Conservation (phyloP, 1,140 invertebrate species). For the Drosophila takahashii region DNA sequence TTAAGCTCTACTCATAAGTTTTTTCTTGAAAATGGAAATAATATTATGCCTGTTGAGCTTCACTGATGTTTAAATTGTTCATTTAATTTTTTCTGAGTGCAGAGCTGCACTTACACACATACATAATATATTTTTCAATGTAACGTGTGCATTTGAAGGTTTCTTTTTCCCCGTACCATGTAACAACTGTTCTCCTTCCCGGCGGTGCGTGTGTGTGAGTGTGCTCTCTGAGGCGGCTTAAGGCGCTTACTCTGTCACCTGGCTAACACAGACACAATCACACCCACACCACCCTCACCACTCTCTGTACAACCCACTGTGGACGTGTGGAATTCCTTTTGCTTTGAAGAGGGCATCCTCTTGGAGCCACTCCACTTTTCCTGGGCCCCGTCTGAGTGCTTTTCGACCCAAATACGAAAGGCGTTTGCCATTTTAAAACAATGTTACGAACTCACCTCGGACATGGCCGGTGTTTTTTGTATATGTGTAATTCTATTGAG, state of each 20-base stretch:
- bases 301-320: neutral
- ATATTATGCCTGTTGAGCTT: no score
- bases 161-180: conserved; percentile 36
- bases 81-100: neutral
- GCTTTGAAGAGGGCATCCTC: conserved; percentile 22
- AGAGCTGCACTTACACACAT: conserved; percentile 5
- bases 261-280: conserved; percentile 53
- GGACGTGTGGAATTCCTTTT: conserved; percentile 20
- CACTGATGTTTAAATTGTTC: neutral
- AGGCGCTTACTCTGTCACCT: conserved; percentile 80
- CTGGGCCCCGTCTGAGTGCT: conserved; percentile 64
- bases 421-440: conserved; percentile 64
- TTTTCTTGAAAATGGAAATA: no score
- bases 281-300: neutral
- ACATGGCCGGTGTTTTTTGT: conserved; percentile 4
- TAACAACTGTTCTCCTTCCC: conserved; percentile 27
- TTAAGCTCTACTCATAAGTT: no score
- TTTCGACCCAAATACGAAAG: conserved; percentile 71
- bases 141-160: conserved; percentile 9
- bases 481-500: conserved; percentile 30
- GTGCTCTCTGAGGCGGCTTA: conserved; percentile 65
- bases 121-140: conserved; percentile 7
- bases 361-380: conserved; percentile 17
- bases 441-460: conserved; percentile 45
- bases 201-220: conserved; percentile 12